Evolutionary conservation across 2,888 invertebrate genomes (phyloP).

Genomic region (Calliphora vomitoria): DNA sequence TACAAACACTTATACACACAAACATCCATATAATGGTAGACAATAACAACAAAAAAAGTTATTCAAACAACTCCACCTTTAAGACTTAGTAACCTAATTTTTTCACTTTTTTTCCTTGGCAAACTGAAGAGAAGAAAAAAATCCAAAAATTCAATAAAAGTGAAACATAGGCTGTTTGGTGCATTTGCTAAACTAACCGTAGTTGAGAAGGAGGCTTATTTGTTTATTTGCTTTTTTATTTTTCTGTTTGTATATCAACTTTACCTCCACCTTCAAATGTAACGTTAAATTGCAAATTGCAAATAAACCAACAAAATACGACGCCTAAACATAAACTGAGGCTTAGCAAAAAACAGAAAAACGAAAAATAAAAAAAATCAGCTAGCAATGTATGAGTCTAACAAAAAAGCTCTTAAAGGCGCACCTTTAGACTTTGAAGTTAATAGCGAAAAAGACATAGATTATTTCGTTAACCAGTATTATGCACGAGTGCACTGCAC

Average conservation of each 20-base stretch:
- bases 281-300: constrained; percentile 53
- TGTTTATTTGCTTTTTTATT: constrained; percentile 11
- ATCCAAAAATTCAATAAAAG: constrained; percentile 24
- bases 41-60: neutral
- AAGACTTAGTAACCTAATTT: constrained; percentile 71
- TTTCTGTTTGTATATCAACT: constrained; percentile 36
- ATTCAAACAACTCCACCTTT: constrained; percentile 66
- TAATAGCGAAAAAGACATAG: constrained; percentile 30
- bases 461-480: constrained; percentile 29
- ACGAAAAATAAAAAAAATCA: neutral
- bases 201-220: constrained; percentile 50
- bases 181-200: constrained; percentile 10
- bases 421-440: constrained; percentile 70
- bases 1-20: neutral
- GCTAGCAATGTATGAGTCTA: neutral
- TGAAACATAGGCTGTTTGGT: constrained; percentile 34
- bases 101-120: constrained; percentile 41
- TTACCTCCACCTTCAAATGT: constrained; percentile 73
- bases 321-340: constrained; percentile 65
- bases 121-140: neutral
- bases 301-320: constrained; percentile 16
- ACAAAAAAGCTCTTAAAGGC: constrained; percentile 51
- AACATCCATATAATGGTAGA: neutral
- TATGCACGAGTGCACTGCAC: constrained; percentile 40
- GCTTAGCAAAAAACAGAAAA: neutral